These are phyloP conservation scores for Maniola hyperantus DNA, from an alignment of 2,888 invertebrate species.

Conservation along the genomic window DNA sequence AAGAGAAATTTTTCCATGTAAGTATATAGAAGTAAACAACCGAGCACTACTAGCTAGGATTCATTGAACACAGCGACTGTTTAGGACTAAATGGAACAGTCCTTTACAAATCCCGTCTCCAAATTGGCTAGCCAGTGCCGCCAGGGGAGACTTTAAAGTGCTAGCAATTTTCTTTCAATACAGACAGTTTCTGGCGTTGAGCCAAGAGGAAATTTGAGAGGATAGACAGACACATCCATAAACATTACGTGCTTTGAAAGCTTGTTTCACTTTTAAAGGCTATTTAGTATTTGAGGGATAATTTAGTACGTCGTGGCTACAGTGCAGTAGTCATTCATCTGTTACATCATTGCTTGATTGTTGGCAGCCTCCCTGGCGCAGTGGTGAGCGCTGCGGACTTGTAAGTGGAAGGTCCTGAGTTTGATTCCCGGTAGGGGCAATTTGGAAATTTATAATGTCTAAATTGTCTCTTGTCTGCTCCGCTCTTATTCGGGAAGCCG, in stretches of 20 bases:
- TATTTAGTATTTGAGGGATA: slow-evolving; percentile 1
- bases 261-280: not conserved
- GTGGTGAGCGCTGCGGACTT: too few species aligned
- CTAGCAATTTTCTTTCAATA: slow-evolving; percentile 22
- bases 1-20: not conserved
- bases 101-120: slow-evolving; percentile 10
- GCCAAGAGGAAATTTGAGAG: slow-evolving; percentile 10
- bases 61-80: not conserved
- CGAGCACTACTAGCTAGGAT: not conserved
- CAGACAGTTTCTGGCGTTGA: not conserved
- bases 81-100: slow-evolving; percentile 8
- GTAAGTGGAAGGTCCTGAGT: too few species aligned
- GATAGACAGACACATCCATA: slow-evolving; percentile 13
- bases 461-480: too few species aligned
- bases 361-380: too few species aligned
- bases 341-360: too few species aligned
- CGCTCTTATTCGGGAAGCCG: too few species aligned
- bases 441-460: too few species aligned
- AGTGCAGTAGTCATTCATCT: too few species aligned
- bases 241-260: slow-evolving; percentile 13
- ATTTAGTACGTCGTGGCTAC: not conserved
- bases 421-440: too few species aligned
- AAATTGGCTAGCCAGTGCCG: slow-evolving; percentile 7
- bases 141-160: slow-evolving; percentile 18
- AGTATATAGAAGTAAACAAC: not conserved